These are phyloP conservation scores for Microctenopoma stevenorrisi DNA, from an alignment of 2,797 vertebrate genomes.

Conservation along the genomic window DNA sequence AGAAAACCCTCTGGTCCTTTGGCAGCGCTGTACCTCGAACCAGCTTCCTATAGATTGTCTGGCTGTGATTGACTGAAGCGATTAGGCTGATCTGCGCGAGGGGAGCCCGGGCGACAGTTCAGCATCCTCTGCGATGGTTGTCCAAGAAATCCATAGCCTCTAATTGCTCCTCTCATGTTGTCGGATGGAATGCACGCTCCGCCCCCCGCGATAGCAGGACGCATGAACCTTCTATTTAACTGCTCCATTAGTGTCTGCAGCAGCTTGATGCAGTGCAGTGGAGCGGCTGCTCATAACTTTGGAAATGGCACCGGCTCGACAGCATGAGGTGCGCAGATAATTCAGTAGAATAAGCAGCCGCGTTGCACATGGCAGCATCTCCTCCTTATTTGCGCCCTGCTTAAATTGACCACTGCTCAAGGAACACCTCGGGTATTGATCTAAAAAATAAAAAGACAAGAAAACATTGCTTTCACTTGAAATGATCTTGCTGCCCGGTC, in stretches of 20 bases:
- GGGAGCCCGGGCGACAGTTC: not conserved
- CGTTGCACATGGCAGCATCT: not conserved
- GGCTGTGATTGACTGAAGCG: slow-evolving; percentile 38
- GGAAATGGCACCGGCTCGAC: not conserved
- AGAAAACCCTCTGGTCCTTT: slow-evolving; percentile 13
- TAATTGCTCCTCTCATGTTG: slow-evolving; percentile 57
- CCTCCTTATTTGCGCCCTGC: slow-evolving; percentile 23
- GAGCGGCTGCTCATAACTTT: not conserved
- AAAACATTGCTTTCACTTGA: slow-evolving; percentile 7
- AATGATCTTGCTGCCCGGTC: not conserved
- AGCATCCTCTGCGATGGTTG: slow-evolving; percentile 19
- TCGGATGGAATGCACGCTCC: not conserved
- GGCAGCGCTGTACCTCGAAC: slow-evolving; percentile 25
- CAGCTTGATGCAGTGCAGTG: not conserved
- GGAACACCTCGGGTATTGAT: slow-evolving; percentile 6
- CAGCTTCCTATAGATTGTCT: slow-evolving; percentile 36
- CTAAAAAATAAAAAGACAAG: not conserved
- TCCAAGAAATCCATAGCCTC: slow-evolving; percentile 50
- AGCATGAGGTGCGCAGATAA: not conserved
- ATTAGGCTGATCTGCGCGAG: slow-evolving; percentile 35
- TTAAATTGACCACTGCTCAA: not conserved
- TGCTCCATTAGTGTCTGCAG: slow-evolving; percentile 32
- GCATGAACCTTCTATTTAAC: not conserved
- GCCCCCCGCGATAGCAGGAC: not conserved
- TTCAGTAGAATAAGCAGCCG: not conserved